Evolutionary conservation across 2,113 vertebrate species (phyloP).

Genomic region (Rhombomys opimus): DNA sequence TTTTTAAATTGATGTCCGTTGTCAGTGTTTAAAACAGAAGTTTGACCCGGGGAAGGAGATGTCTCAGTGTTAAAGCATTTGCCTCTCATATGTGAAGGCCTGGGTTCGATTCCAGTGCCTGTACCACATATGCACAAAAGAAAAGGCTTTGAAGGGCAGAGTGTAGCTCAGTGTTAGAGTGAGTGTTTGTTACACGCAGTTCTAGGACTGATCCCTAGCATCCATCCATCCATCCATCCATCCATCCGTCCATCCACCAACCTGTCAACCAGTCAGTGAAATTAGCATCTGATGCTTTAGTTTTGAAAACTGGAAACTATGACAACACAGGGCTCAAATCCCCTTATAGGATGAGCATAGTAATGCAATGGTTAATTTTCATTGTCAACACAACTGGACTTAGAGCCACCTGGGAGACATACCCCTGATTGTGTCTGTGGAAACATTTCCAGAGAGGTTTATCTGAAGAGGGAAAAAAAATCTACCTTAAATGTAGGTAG

Average conservation of each 20-base stretch:
- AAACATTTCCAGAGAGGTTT: background rate
- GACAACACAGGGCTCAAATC: background rate
- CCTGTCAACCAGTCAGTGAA: background rate
- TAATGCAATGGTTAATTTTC: background rate
- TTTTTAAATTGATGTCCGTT: background rate
- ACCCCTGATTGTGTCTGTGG: background rate
- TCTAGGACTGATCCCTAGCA: background rate
- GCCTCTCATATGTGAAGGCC: background rate
- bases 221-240: background rate
- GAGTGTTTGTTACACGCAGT: background rate
- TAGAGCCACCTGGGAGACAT: background rate
- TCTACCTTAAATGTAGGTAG: background rate
- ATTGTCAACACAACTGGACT: background rate
- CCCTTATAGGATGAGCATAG: background rate
- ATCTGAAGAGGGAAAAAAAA: background rate
- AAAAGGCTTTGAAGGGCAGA: background rate
- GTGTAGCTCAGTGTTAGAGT: background rate
- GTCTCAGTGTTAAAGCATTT: background rate
- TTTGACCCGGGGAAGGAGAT: background rate
- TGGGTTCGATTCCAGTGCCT: background rate
- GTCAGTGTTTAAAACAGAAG: background rate
- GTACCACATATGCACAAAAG: background rate
- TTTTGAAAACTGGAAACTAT: slow-evolving; percentile 28
- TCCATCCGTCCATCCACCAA: no score
- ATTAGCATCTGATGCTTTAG: background rate